A percentile compares a stretch with the other conserved stretches of the same genome.
Conservation (phyloP, 2,888 invertebrate genomes). For the Lordiphosa fenestrarum region DNA sequence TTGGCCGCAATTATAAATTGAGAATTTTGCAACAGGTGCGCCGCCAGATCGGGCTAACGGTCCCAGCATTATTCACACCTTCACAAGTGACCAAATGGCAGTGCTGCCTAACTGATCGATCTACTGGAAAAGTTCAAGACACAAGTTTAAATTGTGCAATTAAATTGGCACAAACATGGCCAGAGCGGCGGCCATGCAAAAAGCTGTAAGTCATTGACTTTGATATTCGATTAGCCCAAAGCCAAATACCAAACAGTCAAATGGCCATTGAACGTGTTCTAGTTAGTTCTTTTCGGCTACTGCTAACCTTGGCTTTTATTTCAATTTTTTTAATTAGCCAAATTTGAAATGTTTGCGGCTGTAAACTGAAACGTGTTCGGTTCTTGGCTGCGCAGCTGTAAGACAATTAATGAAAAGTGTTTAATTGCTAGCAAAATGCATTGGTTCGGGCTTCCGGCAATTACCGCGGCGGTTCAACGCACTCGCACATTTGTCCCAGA, state of each 20-base stretch:
- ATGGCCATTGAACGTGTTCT: conserved; percentile 55
- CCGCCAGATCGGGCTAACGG: conserved; percentile 53
- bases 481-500: conserved; percentile 29
- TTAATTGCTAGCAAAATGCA: conserved; percentile 65
- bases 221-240: conserved; percentile 72
- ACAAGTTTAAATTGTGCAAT: conserved; percentile 55
- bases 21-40: conserved; percentile 67
- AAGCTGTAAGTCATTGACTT: conserved; percentile 74
- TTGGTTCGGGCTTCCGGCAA: conserved; percentile 62
- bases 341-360: conserved; percentile 44
- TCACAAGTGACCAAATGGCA: conserved; percentile 11
- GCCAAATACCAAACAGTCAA: conserved; percentile 37
- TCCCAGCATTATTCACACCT: conserved; percentile 37
- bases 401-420: conserved; percentile 66
- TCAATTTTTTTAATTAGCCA: conserved; percentile 67
- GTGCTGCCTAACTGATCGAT: conserved; percentile 12
- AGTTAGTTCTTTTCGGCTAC: conserved; percentile 63
- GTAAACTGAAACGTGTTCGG: conserved; percentile 24
- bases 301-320: conserved; percentile 36
- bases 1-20: conserved; percentile 54
- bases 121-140: conserved; percentile 55
- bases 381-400: neutral
- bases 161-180: conserved; percentile 70
- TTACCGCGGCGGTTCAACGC: conserved; percentile 60
- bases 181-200: conserved; percentile 53